Evolutionary conservation across 1,140 invertebrate genomes (phyloP).

Genomic region (Whitmania pigra): DNA sequence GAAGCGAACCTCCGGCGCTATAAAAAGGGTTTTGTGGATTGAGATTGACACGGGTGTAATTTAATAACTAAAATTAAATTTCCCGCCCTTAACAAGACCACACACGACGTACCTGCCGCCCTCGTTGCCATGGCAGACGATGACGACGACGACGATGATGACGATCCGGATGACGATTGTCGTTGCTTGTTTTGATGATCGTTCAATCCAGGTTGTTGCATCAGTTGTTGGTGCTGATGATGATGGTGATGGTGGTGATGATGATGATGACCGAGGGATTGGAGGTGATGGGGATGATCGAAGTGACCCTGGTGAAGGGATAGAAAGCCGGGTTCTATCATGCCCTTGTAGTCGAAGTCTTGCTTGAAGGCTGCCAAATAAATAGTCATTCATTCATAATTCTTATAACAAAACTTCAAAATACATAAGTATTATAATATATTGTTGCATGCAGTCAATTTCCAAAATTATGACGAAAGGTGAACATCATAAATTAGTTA

Average conservation of each 20-base stretch:
- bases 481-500: no score
- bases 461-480: no score
- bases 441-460: no score
- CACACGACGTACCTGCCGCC: neutral
- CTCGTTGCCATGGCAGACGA: neutral
- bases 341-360: conserved; percentile 7
- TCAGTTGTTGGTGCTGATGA: neutral
- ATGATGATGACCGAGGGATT: neutral
- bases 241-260: conserved; percentile 4
- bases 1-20: no score
- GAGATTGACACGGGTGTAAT: neutral
- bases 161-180: neutral
- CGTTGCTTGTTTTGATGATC: conserved; percentile 3
- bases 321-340: neutral
- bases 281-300: neutral
- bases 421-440: no score
- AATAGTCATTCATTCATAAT: neutral
- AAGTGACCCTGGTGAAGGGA: neutral
- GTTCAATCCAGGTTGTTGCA: neutral
- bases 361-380: neutral
- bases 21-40: no score
- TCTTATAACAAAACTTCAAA: no score
- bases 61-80: conserved; percentile 1
- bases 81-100: neutral
- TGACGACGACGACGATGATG: conserved; percentile 6